These are phyloP conservation scores for Cichladusa arquata DNA, from an alignment of 2,113 vertebrate genomes.

Conservation along the genomic window DNA sequence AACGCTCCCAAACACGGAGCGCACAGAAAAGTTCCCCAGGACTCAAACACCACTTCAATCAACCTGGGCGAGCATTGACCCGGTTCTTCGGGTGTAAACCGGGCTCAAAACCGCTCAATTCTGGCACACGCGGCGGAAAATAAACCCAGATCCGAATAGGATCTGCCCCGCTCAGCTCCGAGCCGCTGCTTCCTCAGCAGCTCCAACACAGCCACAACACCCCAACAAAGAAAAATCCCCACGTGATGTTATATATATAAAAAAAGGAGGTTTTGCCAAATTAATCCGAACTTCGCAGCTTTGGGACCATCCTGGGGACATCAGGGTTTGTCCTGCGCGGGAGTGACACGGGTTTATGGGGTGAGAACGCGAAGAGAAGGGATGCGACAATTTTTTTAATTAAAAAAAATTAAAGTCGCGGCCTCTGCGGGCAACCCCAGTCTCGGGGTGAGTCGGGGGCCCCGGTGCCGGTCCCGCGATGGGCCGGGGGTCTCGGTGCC, in stretches of 20 bases:
- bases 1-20: not conserved
- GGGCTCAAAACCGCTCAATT: not conserved
- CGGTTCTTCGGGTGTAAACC: not conserved
- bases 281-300: not conserved
- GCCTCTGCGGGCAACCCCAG: not conserved
- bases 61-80: not conserved
- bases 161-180: not conserved
- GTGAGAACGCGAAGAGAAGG: accelerated
- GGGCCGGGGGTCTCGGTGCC: too few species aligned
- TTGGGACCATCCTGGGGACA: accelerated
- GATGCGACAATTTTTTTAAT: not conserved
- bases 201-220: not conserved
- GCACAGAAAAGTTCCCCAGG: not conserved
- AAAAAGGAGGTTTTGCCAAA: not conserved
- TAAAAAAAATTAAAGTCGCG: too few species aligned
- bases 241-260: not conserved
- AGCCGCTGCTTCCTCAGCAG: not conserved
- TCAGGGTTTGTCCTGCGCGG: not conserved
- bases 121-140: accelerated
- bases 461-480: too few species aligned
- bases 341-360: accelerated
- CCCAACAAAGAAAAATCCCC: not conserved
- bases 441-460: too few species aligned
- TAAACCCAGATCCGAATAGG: not conserved
- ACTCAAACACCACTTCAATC: not conserved